Conservation (phyloP, 2,113 vertebrate species). For the Lipotes vexillifer region DNA sequence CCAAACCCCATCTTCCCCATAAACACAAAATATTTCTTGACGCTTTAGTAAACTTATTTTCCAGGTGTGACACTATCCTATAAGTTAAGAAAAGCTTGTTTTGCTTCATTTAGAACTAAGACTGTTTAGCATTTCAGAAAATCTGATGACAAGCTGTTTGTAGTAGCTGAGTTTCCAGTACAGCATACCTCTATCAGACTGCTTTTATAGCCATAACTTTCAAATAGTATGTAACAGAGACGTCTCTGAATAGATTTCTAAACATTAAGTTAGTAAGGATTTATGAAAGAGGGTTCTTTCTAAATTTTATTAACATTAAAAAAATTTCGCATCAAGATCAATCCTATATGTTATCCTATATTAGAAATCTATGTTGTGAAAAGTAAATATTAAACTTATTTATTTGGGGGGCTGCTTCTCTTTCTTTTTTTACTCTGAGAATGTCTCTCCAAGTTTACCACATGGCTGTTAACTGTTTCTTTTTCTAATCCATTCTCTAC, state of each 20-base stretch:
- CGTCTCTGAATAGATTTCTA: background rate
- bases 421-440: background rate
- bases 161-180: background rate
- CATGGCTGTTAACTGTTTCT: background rate
- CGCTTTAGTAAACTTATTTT: background rate
- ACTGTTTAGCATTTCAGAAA: background rate
- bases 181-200: background rate
- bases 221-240: background rate
- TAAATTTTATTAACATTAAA: background rate
- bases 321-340: background rate
- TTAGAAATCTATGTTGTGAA: background rate
- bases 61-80: background rate
- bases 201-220: background rate
- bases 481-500: background rate
- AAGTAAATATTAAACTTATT: background rate
- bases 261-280: background rate
- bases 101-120: background rate
- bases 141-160: background rate
- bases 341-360: too few relatives aligned
- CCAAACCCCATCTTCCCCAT: background rate
- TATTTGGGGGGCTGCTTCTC: background rate
- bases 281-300: background rate
- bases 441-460: background rate
- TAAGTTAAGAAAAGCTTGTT: background rate
- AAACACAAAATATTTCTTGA: background rate